Conservation (phyloP, 2,797 vertebrate genomes). For the Amblyopsis hoosieri region DNA sequence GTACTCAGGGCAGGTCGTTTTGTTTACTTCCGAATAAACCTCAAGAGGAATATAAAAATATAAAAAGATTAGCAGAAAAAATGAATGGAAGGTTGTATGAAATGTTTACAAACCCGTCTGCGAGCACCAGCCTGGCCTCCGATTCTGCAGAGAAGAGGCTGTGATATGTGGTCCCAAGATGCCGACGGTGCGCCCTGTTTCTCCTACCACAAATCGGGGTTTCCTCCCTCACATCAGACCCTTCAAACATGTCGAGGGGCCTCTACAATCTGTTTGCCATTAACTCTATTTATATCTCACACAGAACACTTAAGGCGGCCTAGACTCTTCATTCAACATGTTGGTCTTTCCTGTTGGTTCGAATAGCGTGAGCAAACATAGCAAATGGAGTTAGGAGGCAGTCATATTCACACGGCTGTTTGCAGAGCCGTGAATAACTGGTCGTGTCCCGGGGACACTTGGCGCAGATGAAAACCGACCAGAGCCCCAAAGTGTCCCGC, state of each 20-base stretch:
- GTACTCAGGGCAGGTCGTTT: constrained; percentile 26
- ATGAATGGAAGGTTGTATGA: too few species aligned
- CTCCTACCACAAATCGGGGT: constrained; percentile 55
- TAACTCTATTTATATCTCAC: constrained; percentile 60
- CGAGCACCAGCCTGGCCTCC: constrained; percentile 2
- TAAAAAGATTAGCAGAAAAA: background rate
- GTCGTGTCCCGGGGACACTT: constrained; percentile 28
- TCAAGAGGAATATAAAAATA: constrained; percentile 3
- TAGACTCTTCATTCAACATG: constrained; percentile 24
- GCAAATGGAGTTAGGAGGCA: constrained; percentile 11
- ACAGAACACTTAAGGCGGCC: constrained; percentile 24
- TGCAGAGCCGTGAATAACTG: constrained; percentile 43
- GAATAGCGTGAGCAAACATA: constrained; percentile 2
- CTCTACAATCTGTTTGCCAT: constrained; percentile 59
- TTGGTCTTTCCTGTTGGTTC: constrained; percentile 14
- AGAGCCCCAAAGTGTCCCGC: constrained; percentile 41
- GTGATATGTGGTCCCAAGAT: constrained; percentile 54
- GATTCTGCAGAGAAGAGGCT: constrained; percentile 38
- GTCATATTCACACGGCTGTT: constrained; percentile 25
- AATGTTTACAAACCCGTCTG: too few species aligned
- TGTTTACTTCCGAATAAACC: constrained; percentile 22
- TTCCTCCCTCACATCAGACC: constrained; percentile 52
- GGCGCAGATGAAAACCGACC: constrained; percentile 41
- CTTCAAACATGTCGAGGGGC: constrained; percentile 42
- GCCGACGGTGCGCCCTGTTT: constrained; percentile 31